Evolutionary conservation across 2,797 vertebrate species (phyloP).

Genomic region (Tadarida brasiliensis): DNA sequence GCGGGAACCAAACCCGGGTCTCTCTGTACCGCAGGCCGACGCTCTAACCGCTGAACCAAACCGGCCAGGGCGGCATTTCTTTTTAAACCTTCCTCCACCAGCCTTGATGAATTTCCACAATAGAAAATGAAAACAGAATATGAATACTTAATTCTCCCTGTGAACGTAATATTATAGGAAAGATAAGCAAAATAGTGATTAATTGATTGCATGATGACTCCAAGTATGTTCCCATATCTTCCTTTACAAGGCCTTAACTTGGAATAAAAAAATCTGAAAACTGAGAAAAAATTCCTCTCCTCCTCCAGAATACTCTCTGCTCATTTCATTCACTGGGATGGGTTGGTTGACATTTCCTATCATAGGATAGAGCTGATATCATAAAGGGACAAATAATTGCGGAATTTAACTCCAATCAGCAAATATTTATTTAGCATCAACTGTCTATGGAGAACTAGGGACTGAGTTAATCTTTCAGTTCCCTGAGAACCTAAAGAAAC

Average conservation of each 20-base stretch:
- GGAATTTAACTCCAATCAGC: neutral
- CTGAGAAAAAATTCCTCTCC: neutral
- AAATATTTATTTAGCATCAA: neutral
- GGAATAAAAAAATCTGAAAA: neutral
- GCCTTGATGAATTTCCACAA: neutral
- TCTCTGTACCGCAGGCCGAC: too few species aligned
- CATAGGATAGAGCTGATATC: neutral
- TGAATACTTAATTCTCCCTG: neutral
- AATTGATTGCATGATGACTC: neutral
- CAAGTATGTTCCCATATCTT: neutral
- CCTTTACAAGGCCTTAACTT: neutral
- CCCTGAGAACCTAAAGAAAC: neutral
- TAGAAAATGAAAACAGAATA: neutral
- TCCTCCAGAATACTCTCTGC: neutral
- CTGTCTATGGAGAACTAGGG: neutral
- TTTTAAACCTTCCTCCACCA: neutral
- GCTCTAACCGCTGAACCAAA: too few species aligned
- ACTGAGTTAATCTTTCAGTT: neutral
- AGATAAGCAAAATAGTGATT: neutral
- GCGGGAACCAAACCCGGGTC: too few species aligned
- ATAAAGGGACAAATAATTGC: neutral
- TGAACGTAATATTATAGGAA: neutral
- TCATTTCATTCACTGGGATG: neutral
- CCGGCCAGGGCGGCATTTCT: too few species aligned
- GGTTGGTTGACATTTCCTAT: neutral